phyloP scores from a whole-genome alignment of 1,140 invertebrate species.

The Lasioglossum albipes region DNA sequence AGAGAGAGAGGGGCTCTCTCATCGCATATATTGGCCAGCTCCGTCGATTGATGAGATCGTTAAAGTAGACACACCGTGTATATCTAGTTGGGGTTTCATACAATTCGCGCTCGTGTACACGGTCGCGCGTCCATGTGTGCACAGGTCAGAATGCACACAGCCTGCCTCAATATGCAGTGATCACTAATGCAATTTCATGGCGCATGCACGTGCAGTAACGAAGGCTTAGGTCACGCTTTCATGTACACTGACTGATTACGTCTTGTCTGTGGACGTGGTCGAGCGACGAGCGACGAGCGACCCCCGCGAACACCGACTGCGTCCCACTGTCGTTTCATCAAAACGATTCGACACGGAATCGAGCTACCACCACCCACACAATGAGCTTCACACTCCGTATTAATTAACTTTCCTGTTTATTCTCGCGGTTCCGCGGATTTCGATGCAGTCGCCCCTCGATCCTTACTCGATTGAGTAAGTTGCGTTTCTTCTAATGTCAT shows the following conservation, averaged over 20 bases:
- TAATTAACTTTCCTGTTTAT: conserved; percentile 27
- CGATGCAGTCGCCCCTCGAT: neutral
- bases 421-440: neutral
- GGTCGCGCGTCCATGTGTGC: conserved; percentile 30
- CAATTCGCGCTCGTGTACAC: conserved; percentile 21
- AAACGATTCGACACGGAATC: conserved; percentile 34
- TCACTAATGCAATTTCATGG: conserved; percentile 65
- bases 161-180: conserved; percentile 58
- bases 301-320: conserved; percentile 24
- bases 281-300: neutral
- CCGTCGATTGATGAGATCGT: conserved; percentile 48
- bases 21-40: conserved; percentile 33
- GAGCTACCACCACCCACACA: neutral
- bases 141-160: conserved; percentile 54
- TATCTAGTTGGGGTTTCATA: conserved; percentile 49
- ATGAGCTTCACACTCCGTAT: neutral
- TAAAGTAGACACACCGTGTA: conserved; percentile 49
- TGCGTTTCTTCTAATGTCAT: conserved; percentile 82
- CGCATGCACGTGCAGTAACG: conserved; percentile 61
- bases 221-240: conserved; percentile 65
- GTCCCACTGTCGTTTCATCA: conserved; percentile 31
- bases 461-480: conserved; percentile 48
- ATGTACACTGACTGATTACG: conserved; percentile 61
- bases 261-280: conserved; percentile 46
- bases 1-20: neutral